Base-by-base conservation (phyloP, 2,888 invertebrate genomes). In the Protonemura montana region DNA sequence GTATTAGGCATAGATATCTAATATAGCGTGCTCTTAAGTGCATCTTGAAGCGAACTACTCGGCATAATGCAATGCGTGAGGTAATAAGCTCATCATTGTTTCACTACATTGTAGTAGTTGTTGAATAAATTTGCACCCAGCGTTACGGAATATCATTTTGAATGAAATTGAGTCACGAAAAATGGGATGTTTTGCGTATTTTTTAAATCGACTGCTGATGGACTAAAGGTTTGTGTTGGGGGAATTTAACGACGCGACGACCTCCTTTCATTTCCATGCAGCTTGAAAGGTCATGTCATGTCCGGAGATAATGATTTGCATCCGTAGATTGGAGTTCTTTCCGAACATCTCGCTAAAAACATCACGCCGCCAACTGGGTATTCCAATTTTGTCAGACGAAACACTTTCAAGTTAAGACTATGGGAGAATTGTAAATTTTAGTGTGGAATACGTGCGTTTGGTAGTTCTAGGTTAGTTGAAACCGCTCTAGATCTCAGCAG, bases 391-490 rank as follows among this genome's bases (percentile, higher is more conserved):
- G 59, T 59, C 59, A 21, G 59, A 59, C 59, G 6, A 59, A 21
- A 59, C 59, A 59, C 59, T 59, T 59, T 35, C 35, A 10, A 35
- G 35, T 35, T 35, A 16, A 59, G 21, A 59, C 13, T 59, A 59
- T 59, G 59, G 13, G 59, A 59, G 59, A 59, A 59, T 59, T 59
- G 59, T 59, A 16, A 59, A 81, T 81, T 81, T 81, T 29, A 81
- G 7, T n/a, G 25, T 10, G 35, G 35, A 82, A 35, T 41, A 82
- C 41, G 41, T 41, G 82, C 41, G 82, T n/a, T 41, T 25, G 42
- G 42, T 76, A 59, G 59, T 84, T 84, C 84, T 84, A 84, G 84
- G 84, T 84, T 84, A 84, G 21, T 27, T 26, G 59, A 76, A 25
- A 59, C 27, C 27, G 84, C n/a, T 76, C 84, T 84, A 84, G 76